These are phyloP conservation scores for Phrynocephalus forsythii DNA, from an alignment of 2,797 vertebrate species.

Conservation along the genomic window DNA sequence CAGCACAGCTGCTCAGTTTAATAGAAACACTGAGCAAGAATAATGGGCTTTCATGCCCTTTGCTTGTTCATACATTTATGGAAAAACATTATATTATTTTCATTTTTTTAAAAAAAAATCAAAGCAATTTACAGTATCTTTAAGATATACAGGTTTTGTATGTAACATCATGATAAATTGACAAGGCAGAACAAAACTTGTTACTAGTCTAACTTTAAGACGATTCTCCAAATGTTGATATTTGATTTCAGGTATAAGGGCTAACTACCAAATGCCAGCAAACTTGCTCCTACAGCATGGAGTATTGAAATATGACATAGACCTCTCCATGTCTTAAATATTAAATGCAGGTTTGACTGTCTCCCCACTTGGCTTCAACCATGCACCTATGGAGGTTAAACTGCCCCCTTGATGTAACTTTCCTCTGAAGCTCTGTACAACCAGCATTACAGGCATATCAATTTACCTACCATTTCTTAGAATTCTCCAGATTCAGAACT, in stretches of 20 bases:
- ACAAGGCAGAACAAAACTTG: not conserved
- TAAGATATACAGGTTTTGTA: not conserved
- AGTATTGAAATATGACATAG: not conserved
- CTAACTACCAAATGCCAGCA: not conserved
- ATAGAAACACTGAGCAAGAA: no score
- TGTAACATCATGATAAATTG: not conserved
- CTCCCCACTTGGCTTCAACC: not conserved
- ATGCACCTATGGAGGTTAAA: not conserved
- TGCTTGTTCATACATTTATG: not conserved
- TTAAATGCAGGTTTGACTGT: not conserved
- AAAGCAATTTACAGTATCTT: no score
- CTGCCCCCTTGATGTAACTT: not conserved
- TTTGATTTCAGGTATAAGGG: not conserved
- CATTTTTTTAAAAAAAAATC: no score
- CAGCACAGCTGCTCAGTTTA: no score
- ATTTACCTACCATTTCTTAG: not conserved
- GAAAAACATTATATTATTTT: no score
- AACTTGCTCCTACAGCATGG: not conserved
- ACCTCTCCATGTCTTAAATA: not conserved
- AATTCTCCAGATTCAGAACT: not conserved
- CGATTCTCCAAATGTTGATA: not conserved
- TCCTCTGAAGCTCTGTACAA: not conserved
- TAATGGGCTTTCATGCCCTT: not conserved
- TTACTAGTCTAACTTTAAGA: not conserved
- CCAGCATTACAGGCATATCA: not conserved